Evolutionary conservation across 2,113 vertebrate genomes (phyloP).

Genomic region (Leptocoma aspasia): DNA sequence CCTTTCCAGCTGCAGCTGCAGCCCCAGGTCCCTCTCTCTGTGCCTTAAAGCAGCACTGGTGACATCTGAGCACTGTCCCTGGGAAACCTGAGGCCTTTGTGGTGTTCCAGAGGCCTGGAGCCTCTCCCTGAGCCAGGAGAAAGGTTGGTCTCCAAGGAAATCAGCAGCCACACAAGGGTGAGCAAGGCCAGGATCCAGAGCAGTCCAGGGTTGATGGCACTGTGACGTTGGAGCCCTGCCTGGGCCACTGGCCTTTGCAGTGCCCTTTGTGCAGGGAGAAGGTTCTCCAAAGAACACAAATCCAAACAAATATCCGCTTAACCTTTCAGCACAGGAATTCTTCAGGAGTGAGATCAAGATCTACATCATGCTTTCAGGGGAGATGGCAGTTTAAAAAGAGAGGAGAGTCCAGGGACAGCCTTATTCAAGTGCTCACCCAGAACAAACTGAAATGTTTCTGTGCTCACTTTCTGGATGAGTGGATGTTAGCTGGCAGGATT

Average conservation of each 20-base stretch:
- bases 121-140: not conserved
- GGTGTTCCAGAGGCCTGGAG: not conserved
- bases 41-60: not conserved
- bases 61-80: not conserved
- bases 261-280: not conserved
- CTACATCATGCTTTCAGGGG: not conserved
- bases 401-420: not conserved
- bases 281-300: constrained; percentile 37
- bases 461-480: not conserved
- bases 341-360: constrained; percentile 2
- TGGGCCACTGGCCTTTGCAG: not conserved
- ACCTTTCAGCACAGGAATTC: constrained; percentile 25
- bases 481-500: not conserved
- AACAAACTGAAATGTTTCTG: not conserved
- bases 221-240: not conserved
- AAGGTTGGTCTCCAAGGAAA: not conserved
- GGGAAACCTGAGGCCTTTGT: not conserved
- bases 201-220: not conserved
- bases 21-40: not conserved
- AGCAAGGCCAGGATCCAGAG: not conserved
- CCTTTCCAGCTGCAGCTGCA: not conserved
- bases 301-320: constrained; percentile 27
- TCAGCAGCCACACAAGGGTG: not conserved
- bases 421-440: not conserved
- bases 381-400: not conserved